These are phyloP conservation scores for Acrobasis repandana DNA, from an alignment of 2,888 invertebrate species.

Conservation along the genomic window DNA sequence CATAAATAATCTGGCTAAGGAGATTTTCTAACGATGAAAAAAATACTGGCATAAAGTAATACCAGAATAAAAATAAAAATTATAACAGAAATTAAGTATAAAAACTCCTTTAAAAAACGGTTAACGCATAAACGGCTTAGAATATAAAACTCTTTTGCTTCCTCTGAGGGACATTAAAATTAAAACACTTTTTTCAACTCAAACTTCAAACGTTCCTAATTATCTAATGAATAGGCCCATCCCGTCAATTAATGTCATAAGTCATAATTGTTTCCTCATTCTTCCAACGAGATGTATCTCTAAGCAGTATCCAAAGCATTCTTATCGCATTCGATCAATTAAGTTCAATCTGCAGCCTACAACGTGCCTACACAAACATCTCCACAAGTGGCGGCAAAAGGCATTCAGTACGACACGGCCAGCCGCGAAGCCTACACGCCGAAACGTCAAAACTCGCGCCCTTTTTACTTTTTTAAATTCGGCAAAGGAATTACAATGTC, in stretches of 20 bases:
- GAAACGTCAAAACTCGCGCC: slow-evolving; percentile 52
- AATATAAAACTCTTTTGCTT: no score
- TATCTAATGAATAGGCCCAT: slow-evolving; percentile 16
- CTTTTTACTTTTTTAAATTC: slow-evolving; percentile 36
- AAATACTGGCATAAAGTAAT: no score
- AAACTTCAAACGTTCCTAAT: slow-evolving; percentile 9
- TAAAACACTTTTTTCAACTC: background rate
- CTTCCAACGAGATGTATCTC: slow-evolving; percentile 33
- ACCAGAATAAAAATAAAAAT: no score
- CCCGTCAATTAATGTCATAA: slow-evolving; percentile 28
- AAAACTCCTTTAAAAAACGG: no score
- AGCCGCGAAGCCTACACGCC: slow-evolving; percentile 72
- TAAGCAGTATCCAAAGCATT: slow-evolving; percentile 41
- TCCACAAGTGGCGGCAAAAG: slow-evolving; percentile 40
- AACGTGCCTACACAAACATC: slow-evolving; percentile 42
- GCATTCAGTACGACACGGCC: slow-evolving; percentile 66
- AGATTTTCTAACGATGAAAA: background rate
- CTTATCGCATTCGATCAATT: slow-evolving; percentile 65
- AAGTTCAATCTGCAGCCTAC: slow-evolving; percentile 67
- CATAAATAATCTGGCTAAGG: no score
- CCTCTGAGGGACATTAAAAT: no score
- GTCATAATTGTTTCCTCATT: slow-evolving; percentile 38
- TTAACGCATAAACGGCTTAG: no score
- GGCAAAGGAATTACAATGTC: slow-evolving; percentile 80
- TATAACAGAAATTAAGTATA: no score